Evolutionary conservation across 2,797 vertebrate genomes (phyloP), one percentile per base, ranked within the genome.

Genomic region (Anguilla obscura): DNA sequence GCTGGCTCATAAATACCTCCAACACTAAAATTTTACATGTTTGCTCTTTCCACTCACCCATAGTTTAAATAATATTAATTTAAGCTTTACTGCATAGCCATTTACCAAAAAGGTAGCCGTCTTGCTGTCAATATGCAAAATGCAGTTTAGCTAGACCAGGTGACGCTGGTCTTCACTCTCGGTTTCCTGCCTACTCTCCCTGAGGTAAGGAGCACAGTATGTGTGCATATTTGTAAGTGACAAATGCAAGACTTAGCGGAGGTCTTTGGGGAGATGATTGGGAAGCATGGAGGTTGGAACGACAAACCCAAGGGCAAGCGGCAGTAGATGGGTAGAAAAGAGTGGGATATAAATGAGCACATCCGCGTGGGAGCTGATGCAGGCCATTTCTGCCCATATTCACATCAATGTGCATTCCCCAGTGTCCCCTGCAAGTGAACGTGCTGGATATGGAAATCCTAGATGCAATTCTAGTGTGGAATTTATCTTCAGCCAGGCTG

Each of bases 171-270:
- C 92, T 93, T 92, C 92, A 88, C 92, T 93, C 92, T 33, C 16
- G 10, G 1, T 40, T 3, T 21, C 14, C 33, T 76, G 1, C 74
- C 5, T 40, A 16, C 33, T 16, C 12, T 40, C 30, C 74, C 74
- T 8, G 4, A 36, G 69, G 86, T 79, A 89, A 90, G 88, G 87
- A 90, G 89, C 89, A 88, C 88, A 87, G 91, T 90, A 89, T 88
- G 88, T 92, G 91, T 91, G 93, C 91, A 93, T 95, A 92, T 94
- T 94, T 95, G 93, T 94, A 94, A 94, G 94, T 94, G 95, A 95
- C 95, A 95, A 96, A 96, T 94, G 92, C 93, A 93, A 93, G 91
- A 93, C 91, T 91, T 83, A 3, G 86, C 56, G 54, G 33, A 54
- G 84, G 92, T 94, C 93, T 95, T 94, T 85, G 91, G 93, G 94